Base-by-base conservation (phyloP, 2,797 vertebrate species). In the Dendrocincla tyrannina region DNA sequence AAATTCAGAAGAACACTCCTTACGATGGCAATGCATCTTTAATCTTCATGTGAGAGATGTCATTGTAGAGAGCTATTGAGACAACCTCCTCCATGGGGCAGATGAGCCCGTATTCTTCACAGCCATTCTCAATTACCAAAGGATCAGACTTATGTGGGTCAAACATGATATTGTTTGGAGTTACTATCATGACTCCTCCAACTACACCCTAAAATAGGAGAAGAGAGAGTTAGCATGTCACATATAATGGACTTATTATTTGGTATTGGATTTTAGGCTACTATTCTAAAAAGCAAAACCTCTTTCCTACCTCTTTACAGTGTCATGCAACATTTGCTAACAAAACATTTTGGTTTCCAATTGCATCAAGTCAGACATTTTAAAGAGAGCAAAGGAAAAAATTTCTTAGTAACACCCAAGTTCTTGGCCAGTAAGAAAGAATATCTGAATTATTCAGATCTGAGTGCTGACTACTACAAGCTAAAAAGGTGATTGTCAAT, bases 161-260 rank as follows among this genome's bases (percentile, higher is more conserved):
- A 81, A 99, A 99, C 99, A 99, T 99, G 97, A 99, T 99, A 97
- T 99, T 99, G 97, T 99, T 99, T 63, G 99, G 99, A 4, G 99
- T 99, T 90, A 99, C 99, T n/a, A 99, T 99, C 98, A 99, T 98
- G 88, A 99, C 99, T 7, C 99, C 99, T 33, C 99, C 99, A 23
- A 99, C 99, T 14, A 99, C 99, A 0, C 99, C 99, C 99, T 99
- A 24, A 78, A 86, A 93, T 44, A 80, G 67, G 68, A 86, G n/a
- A 91, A 96, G 66, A 33, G 76, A 66, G 59, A 74, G 50, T 97
- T 83, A 94, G 62, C 16, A 64, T 18, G 76, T 41, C 33, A 58
- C 14, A 67, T 10, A 11, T 35, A 76, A 78, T 58, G 37, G 7
- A 74, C 22, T 82, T 62, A 41, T 9, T 27, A 64, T 17, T 73